A percentile compares a stretch with the other conserved stretches of the same genome.
These are phyloP conservation scores for Melopsittacus undulatus DNA, from an alignment of 2,797 vertebrate species.

Conservation along the genomic window DNA sequence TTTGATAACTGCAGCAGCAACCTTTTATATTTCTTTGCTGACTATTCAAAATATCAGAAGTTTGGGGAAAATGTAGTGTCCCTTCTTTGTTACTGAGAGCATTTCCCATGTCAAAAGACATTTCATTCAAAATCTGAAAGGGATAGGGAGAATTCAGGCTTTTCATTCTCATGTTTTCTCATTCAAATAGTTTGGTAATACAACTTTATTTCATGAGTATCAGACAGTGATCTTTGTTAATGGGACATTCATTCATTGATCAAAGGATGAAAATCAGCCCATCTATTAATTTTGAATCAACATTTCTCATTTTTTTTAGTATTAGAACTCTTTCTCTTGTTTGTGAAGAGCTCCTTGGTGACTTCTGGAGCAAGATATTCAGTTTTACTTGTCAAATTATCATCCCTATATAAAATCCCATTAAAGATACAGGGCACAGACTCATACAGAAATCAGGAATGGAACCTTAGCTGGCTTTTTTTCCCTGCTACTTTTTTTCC, in stretches of 20 bases:
- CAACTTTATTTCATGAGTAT: neutral
- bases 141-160: neutral
- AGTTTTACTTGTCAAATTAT: neutral
- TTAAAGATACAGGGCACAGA: neutral
- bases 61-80: neutral
- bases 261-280: neutral
- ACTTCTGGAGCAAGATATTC: neutral
- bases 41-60: neutral
- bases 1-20: slow-evolving; percentile 5
- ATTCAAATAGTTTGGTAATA: neutral
- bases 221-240: neutral
- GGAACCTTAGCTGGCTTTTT: neutral
- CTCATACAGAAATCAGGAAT: neutral
- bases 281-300: neutral
- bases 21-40: neutral
- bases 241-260: neutral
- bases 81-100: neutral
- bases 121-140: slow-evolving; percentile 1
- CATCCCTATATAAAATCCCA: neutral
- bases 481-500: neutral
- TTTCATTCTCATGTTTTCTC: neutral
- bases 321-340: neutral
- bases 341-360: neutral
- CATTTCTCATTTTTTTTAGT: rapidly evolving
- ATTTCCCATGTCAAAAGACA: neutral